phyloP scores from a whole-genome alignment of 2,113 vertebrate species.

The Anolis carolinensis region DNA sequence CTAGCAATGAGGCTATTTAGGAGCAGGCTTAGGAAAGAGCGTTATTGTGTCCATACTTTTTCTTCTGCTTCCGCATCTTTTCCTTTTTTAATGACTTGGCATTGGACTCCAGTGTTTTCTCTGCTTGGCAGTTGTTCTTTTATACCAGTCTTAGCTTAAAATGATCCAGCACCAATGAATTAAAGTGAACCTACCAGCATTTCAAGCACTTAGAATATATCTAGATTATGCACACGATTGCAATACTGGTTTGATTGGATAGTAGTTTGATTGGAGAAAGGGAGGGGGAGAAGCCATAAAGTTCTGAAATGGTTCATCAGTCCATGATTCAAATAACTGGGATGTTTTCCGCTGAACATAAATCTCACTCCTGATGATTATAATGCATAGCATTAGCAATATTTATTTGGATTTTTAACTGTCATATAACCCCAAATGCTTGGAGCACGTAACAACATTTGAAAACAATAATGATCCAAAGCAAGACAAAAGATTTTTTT shows the following conservation, averaged over 20 bases:
- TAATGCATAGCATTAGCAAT: conserved; percentile 7
- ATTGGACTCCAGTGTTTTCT: conserved; percentile 72
- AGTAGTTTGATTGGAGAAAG: conserved; percentile 7
- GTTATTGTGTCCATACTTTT: conserved; percentile 70
- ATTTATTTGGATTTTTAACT: conserved; percentile 26
- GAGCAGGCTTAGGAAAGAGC: conserved; percentile 64
- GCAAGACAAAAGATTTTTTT: not conserved
- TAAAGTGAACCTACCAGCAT: conserved; percentile 28
- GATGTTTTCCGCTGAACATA: conserved; percentile 6
- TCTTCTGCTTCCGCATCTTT: conserved; percentile 55
- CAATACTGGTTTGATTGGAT: conserved; percentile 25
- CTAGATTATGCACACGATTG: conserved; percentile 37
- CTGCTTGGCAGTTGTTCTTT: conserved; percentile 66
- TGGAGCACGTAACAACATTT: not conserved
- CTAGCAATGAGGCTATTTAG: conserved; percentile 74
- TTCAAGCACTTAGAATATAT: conserved; percentile 46
- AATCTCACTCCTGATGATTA: conserved; percentile 9
- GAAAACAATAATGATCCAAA: conserved; percentile 1
- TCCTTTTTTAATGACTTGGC: conserved; percentile 68
- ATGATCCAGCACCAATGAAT: conserved; percentile 68
- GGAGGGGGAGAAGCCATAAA: conserved; percentile 3
- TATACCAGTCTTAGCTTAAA: conserved; percentile 71
- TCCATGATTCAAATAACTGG: conserved; percentile 5
- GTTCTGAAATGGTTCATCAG: conserved; percentile 29
- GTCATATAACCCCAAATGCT: not conserved